Conservation (phyloP, 2,797 vertebrate genomes). For the Paguma larvata region DNA sequence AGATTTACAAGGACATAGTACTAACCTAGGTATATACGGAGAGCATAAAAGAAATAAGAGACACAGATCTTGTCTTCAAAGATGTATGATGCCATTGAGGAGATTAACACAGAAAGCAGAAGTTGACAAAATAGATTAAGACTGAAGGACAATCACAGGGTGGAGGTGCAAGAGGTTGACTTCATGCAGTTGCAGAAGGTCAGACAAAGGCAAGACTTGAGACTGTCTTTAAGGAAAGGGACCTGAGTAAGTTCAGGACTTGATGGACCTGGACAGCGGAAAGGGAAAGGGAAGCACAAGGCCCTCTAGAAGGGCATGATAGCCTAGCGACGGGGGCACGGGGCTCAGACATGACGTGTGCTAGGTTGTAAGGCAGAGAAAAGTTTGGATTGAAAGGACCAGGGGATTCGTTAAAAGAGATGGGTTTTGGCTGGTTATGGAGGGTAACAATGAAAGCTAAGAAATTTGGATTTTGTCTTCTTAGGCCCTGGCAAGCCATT, state of each 20-base stretch:
- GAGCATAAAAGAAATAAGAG: background rate
- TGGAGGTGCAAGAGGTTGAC: background rate
- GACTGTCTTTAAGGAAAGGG: background rate
- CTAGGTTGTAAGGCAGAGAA: background rate
- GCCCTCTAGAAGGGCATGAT: too few species aligned
- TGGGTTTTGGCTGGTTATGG: background rate
- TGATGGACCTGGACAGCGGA: background rate
- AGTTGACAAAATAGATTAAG: background rate
- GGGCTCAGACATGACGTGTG: background rate
- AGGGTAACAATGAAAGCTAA: background rate
- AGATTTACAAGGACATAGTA: background rate
- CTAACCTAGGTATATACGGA: background rate
- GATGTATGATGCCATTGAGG: background rate
- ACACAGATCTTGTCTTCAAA: background rate
- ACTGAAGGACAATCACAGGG: background rate
- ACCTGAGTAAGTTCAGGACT: background rate
- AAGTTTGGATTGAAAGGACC: background rate
- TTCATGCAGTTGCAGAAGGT: background rate
- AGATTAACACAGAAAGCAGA: constrained; percentile 20
- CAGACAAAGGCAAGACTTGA: background rate
- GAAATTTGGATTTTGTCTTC: background rate
- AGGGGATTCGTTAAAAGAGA: background rate
- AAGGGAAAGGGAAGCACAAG: background rate
- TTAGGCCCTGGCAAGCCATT: background rate
- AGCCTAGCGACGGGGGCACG: background rate